phyloP scores from a whole-genome alignment of 2,888 invertebrate species.

The Troides helena region DNA sequence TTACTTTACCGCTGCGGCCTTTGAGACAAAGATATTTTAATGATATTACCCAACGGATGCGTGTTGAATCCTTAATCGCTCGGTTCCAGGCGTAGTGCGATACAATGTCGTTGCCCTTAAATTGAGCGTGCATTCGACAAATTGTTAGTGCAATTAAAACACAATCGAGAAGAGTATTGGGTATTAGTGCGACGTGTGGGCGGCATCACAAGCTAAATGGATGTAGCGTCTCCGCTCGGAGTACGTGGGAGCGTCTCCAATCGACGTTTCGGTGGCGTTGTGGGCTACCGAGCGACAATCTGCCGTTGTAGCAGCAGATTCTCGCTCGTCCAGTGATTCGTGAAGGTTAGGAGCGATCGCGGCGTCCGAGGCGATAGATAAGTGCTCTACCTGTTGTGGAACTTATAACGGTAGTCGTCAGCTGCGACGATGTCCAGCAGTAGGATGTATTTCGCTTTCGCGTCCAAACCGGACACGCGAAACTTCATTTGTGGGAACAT shows the following conservation, averaged over 20 bases:
- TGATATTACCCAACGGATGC: conserved; percentile 76
- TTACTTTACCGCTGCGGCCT: conserved; percentile 67
- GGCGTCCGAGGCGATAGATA: conserved; percentile 50
- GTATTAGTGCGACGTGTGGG: conserved; percentile 68
- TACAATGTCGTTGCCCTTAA: conserved; percentile 74
- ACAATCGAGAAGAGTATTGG: conserved; percentile 46
- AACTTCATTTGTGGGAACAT: conserved; percentile 99
- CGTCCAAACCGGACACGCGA: conserved; percentile 98
- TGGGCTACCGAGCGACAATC: conserved; percentile 40
- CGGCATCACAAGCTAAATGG: conserved; percentile 76
- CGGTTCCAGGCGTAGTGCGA: conserved; percentile 60
- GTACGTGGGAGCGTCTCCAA: conserved; percentile 64
- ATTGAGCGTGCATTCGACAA: conserved; percentile 72
- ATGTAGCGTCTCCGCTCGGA: conserved; percentile 57
- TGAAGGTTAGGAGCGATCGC: conserved; percentile 43
- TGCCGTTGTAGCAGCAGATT: conserved; percentile 48
- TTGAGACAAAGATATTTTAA: conserved; percentile 79
- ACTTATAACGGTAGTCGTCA: conserved; percentile 99
- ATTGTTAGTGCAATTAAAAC: conserved; percentile 72
- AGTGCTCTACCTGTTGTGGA: conserved; percentile 91
- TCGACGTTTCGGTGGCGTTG: conserved; percentile 44
- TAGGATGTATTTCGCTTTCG: conserved; percentile 99
- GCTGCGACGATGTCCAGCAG: conserved; percentile 99
- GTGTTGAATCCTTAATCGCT: conserved; percentile 75
- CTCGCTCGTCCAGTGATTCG: conserved; percentile 40